Conservation (phyloP, 1,140 invertebrate species). For the Drosophila jambulina region DNA sequence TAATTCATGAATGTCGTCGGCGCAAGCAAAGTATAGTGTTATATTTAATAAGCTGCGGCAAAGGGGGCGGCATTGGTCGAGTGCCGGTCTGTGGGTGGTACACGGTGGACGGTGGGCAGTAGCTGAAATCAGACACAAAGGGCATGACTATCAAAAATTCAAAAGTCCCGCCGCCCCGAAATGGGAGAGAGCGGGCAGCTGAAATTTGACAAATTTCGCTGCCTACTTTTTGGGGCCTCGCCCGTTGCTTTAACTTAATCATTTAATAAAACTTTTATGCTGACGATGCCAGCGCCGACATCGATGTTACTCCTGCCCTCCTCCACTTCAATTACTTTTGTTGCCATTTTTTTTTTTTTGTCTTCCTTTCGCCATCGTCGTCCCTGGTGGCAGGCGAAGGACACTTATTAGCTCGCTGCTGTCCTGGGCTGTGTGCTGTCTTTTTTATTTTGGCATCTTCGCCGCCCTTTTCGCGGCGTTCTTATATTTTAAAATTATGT, state of each 20-base stretch:
- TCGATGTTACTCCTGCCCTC: slow-evolving; percentile 32
- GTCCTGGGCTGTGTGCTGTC: slow-evolving; percentile 16
- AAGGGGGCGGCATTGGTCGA: not conserved
- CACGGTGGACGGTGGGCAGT: not conserved
- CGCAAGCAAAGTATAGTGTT: slow-evolving; percentile 62
- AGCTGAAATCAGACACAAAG: slow-evolving; percentile 60
- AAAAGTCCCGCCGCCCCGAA: slow-evolving; percentile 53
- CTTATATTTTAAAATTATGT: slow-evolving; percentile 72
- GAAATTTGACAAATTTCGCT: slow-evolving; percentile 74
- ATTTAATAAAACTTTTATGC: slow-evolving; percentile 83
- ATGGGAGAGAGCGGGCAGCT: slow-evolving; percentile 1
- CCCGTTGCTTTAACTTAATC: slow-evolving; percentile 74
- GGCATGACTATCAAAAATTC: slow-evolving; percentile 76
- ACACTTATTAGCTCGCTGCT: slow-evolving; percentile 69
- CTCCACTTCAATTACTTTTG: slow-evolving; percentile 59
- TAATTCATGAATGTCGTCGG: slow-evolving; percentile 74
- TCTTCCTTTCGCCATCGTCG: slow-evolving; percentile 7
- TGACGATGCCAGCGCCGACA: slow-evolving; percentile 54
- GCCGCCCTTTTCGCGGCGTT: slow-evolving; percentile 25
- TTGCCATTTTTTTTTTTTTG: slow-evolving; percentile 39
- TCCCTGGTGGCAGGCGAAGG: slow-evolving; percentile 41
- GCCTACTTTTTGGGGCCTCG: slow-evolving; percentile 58
- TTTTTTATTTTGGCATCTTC: slow-evolving; percentile 42
- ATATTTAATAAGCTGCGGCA: slow-evolving; percentile 75
- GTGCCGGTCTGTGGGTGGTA: not conserved